phyloP scores from a whole-genome alignment of 2,888 invertebrate species.

The Melipona bicolor region DNA sequence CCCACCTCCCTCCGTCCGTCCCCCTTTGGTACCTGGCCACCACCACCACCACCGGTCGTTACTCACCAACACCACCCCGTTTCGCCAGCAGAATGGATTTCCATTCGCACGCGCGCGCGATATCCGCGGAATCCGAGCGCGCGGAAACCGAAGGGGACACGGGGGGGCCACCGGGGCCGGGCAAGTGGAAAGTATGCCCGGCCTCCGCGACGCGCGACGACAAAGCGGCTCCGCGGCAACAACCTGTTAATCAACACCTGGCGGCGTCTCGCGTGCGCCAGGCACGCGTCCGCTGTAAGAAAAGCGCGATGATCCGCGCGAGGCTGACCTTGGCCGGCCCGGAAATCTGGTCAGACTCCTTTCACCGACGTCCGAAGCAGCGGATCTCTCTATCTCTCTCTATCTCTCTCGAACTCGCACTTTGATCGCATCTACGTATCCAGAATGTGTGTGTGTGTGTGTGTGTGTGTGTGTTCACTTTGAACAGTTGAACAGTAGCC shows the following conservation, averaged over 20 bases:
- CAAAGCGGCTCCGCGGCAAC: conserved; percentile 54
- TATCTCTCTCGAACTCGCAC: too few species aligned
- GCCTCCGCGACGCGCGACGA: conserved; percentile 32
- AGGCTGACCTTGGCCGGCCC: conserved; percentile 2
- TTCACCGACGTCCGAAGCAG: neutral
- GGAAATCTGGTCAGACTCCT: neutral
- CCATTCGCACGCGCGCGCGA: neutral
- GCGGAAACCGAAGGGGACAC: neutral
- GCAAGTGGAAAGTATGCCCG: neutral
- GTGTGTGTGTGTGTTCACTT: too few species aligned
- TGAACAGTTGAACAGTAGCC: too few species aligned
- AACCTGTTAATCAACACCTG: conserved; percentile 70
- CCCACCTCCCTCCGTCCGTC: neutral
- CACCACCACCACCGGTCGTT: too few species aligned
- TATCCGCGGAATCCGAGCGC: neutral
- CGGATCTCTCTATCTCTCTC: neutral
- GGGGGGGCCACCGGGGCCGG: neutral
- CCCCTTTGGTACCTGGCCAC: neutral
- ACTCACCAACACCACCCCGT: neutral
- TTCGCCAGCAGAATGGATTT: neutral
- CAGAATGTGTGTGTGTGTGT: too few species aligned
- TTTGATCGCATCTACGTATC: too few species aligned
- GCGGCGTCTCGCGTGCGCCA: conserved; percentile 48
- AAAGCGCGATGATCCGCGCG: conserved; percentile 31
- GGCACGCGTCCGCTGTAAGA: conserved; percentile 46